These are phyloP conservation scores for Cephonodes hylas DNA, from an alignment of 2,888 invertebrate genomes.

Conservation along the genomic window DNA sequence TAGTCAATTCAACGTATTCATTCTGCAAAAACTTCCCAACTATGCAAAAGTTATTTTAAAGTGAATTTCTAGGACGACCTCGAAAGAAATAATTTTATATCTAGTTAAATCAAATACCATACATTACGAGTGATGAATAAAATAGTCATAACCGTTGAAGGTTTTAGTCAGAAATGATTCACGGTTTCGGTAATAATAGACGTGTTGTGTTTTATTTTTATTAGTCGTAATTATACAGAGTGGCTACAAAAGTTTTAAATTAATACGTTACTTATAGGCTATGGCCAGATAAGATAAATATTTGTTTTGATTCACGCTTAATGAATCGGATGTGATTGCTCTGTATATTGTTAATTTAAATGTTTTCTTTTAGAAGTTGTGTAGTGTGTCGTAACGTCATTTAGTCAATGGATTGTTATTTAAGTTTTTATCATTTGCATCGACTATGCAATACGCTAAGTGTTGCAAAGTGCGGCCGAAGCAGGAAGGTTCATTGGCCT, in stretches of 20 bases:
- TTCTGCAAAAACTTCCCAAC: too few species aligned
- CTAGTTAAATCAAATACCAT: neutral
- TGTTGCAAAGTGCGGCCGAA: constrained; percentile 33
- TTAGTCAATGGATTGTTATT: constrained; percentile 36
- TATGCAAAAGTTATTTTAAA: too few species aligned
- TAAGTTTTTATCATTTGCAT: constrained; percentile 29
- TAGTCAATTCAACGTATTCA: neutral
- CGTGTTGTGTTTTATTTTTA: constrained; percentile 19
- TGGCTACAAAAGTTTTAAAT: neutral
- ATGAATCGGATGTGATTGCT: constrained; percentile 2
- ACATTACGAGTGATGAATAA: neutral
- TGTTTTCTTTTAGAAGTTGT: constrained; percentile 21
- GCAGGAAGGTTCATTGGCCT: constrained; percentile 40
- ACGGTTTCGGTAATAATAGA: constrained; percentile 37
- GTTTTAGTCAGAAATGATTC: constrained; percentile 32
- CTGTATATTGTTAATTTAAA: constrained; percentile 1
- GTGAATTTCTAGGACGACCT: neutral
- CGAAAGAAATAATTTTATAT: neutral
- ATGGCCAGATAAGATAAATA: neutral
- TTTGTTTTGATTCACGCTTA: neutral
- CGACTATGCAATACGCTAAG: constrained; percentile 36
- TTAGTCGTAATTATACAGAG: constrained; percentile 24
- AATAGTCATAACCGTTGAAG: neutral
- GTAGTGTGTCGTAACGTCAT: constrained; percentile 43
- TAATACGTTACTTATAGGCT: neutral